These are phyloP conservation scores for Myopa tessellatipennis DNA, from an alignment of 2,888 invertebrate genomes.

Conservation along the genomic window DNA sequence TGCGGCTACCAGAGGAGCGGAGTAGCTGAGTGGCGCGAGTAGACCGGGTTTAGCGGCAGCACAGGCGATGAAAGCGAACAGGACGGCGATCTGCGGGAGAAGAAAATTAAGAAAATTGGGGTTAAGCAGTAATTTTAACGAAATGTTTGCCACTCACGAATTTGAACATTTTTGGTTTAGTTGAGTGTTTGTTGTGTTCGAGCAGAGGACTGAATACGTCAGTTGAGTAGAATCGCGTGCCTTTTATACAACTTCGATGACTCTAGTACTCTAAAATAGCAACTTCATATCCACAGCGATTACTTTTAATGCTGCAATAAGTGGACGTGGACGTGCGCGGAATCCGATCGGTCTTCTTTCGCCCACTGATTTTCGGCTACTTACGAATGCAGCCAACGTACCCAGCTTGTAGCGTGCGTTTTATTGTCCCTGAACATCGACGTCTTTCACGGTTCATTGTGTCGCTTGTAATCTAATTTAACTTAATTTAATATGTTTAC, in stretches of 20 bases:
- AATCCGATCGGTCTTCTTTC: neutral
- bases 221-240: neutral
- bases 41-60: slow-evolving; percentile 46
- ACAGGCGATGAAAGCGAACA: slow-evolving; percentile 47
- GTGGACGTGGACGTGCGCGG: neutral
- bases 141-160: slow-evolving; percentile 30
- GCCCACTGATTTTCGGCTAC: neutral
- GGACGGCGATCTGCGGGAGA: slow-evolving; percentile 39
- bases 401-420: neutral
- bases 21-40: slow-evolving; percentile 24
- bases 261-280: neutral
- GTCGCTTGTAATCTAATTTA: neutral
- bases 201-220: neutral
- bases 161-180: slow-evolving; percentile 34
- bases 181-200: slow-evolving; percentile 25
- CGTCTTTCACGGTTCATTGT: neutral
- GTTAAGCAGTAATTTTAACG: no score
- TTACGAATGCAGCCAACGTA: neutral
- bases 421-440: neutral
- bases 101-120: neutral
- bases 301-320: neutral
- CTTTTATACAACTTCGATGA: neutral
- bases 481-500: neutral
- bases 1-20: slow-evolving; percentile 2
- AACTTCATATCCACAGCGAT: neutral